Evolutionary conservation across 2,113 vertebrate species (phyloP).

Genomic region (Crypturellus undulatus): DNA sequence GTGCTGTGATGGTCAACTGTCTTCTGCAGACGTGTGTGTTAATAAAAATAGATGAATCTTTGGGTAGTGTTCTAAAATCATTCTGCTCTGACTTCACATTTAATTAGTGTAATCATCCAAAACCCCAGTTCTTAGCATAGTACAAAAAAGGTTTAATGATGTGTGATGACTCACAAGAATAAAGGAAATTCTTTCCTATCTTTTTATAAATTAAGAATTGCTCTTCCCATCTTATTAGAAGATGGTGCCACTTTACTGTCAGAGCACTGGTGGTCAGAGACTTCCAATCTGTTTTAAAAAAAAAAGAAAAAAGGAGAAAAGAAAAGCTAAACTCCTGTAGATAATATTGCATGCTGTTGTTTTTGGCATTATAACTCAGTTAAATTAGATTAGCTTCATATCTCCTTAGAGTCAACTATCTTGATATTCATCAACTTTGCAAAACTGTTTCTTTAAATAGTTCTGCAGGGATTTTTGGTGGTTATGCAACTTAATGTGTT

Average conservation of each 20-base stretch:
- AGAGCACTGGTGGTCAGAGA: background rate
- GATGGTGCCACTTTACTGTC: background rate
- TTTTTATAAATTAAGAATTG: conserved; percentile 44
- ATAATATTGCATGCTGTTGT: background rate
- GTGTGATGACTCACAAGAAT: conserved; percentile 2
- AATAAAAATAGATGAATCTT: background rate
- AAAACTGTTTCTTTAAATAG: background rate
- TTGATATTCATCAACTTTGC: background rate
- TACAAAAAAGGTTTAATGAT: conserved; percentile 17
- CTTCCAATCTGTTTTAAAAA: background rate
- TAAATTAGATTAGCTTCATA: background rate
- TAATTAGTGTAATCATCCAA: conserved; percentile 24
- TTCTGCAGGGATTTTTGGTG: background rate
- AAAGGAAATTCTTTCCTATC: conserved; percentile 41
- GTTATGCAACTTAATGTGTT: background rate
- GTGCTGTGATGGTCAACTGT: background rate
- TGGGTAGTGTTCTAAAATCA: background rate
- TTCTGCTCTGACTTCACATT: background rate
- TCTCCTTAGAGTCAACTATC: background rate
- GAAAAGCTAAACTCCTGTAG: background rate
- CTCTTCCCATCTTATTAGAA: conserved; percentile 51
- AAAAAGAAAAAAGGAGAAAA: background rate
- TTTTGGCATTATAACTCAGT: background rate
- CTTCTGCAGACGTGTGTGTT: background rate
- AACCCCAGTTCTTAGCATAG: background rate